A percentile compares a stretch with the other conserved stretches of the same genome.
phyloP scores from a whole-genome alignment of 2,888 invertebrate genomes.

The Flexamia atlantica region DNA sequence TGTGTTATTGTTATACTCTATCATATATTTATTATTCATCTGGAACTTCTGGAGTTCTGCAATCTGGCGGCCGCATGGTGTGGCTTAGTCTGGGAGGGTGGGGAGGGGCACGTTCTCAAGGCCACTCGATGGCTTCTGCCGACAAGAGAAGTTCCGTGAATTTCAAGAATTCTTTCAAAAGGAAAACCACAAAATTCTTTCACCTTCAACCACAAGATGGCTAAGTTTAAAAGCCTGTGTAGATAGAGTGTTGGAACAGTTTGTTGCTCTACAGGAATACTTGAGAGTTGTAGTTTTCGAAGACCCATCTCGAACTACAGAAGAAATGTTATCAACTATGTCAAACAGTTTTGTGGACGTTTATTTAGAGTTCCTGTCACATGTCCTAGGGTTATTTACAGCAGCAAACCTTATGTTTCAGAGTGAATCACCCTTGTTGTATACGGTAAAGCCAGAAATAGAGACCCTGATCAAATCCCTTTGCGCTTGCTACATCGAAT shows the following conservation, averaged over 20 bases:
- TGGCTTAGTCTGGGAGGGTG: no score
- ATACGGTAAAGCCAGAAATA: background rate
- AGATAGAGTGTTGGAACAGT: slow-evolving; percentile 14
- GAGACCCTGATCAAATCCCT: background rate
- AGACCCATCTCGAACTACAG: slow-evolving; percentile 21
- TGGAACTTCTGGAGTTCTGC: no score
- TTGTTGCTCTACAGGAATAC: background rate
- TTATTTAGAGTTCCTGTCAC: background rate
- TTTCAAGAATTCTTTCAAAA: slow-evolving; percentile 35
- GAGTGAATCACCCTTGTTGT: background rate
- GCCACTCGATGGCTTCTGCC: no score
- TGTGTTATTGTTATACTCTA: no score
- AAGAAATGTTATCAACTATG: slow-evolving; percentile 23
- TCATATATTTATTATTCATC: no score
- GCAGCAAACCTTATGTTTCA: background rate
- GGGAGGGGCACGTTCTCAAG: no score
- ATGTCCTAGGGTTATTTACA: background rate
- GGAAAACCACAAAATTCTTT: slow-evolving; percentile 39
- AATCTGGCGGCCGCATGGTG: no score
- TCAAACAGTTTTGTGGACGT: background rate
- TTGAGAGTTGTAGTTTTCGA: background rate
- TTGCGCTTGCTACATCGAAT: background rate
- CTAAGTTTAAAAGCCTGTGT: slow-evolving; percentile 9
- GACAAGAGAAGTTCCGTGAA: background rate
- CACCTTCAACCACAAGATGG: slow-evolving; percentile 15